Conservation (phyloP, 2,888 invertebrate species). For the Thera obeliscata region DNA sequence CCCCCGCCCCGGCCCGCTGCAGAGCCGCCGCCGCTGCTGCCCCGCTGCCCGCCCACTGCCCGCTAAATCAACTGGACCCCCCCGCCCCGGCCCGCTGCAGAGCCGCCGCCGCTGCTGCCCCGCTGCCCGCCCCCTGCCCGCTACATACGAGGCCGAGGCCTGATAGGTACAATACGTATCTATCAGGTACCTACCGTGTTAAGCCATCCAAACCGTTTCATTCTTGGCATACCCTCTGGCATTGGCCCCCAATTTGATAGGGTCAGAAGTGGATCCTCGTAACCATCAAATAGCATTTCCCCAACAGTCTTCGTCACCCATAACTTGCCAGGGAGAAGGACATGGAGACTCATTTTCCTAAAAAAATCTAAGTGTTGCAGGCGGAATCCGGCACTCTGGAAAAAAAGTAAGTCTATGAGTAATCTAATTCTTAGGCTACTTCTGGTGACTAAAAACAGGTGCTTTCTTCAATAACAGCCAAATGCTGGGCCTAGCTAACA, state of each 20-base stretch:
- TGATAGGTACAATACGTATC: not conserved
- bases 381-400: conserved; percentile 84
- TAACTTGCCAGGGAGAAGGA: conserved; percentile 47
- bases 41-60: too few relatives aligned
- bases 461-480: too few relatives aligned
- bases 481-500: too few relatives aligned
- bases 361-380: conserved; percentile 56
- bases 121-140: too few relatives aligned
- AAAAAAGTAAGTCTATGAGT: conserved; percentile 22
- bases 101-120: too few relatives aligned
- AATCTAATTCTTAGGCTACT: too few relatives aligned
- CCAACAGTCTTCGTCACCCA: conserved; percentile 86
- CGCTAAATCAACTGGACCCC: too few relatives aligned
- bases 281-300: conserved; percentile 92
- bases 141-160: too few relatives aligned
- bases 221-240: conserved; percentile 83
- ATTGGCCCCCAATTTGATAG: conserved; percentile 85
- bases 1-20: too few relatives aligned
- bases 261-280: conserved; percentile 88
- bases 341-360: not conserved
- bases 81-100: too few relatives aligned
- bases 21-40: too few relatives aligned
- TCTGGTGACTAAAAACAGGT: too few relatives aligned
- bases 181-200: conserved; percentile 81
- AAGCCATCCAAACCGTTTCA: conserved; percentile 94